Evolutionary conservation across 2,888 invertebrate genomes (phyloP).

Genomic region (Azorinus chamasolen): DNA sequence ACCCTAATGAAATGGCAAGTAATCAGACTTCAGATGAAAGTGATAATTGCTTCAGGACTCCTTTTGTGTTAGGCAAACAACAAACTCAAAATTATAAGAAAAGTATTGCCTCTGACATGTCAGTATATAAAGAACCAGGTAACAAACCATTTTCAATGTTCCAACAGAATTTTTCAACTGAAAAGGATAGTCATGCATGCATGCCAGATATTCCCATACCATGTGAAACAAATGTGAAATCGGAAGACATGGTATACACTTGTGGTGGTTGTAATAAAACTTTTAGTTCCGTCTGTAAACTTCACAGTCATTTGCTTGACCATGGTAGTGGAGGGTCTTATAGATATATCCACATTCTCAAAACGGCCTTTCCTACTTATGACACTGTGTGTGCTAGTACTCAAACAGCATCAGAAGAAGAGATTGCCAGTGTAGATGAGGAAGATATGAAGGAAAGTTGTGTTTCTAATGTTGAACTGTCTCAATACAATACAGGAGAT

Average conservation of each 20-base stretch:
- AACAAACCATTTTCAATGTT: no score
- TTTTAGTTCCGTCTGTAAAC: constrained; percentile 32
- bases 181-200: no score
- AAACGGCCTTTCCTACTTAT: constrained; percentile 31
- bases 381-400: constrained; percentile 20
- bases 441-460: not conserved
- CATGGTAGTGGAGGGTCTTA: constrained; percentile 23
- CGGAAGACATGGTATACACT: not conserved
- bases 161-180: no score
- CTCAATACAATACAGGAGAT: not conserved
- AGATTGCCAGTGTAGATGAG: not conserved
- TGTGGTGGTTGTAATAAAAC: constrained; percentile 37
- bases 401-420: constrained; percentile 23
- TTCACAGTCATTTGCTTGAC: constrained; percentile 40
- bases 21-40: no score
- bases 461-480: not conserved
- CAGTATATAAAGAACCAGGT: no score
- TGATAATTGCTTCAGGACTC: no score
- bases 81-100: no score
- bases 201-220: no score
- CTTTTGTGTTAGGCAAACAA: no score
- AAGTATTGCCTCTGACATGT: no score
- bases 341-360: constrained; percentile 15
- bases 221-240: no score
- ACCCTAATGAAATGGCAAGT: no score